Percentiles rank a stretch among this genome's conserved stretches.
Evolutionary conservation across 2,797 vertebrate species (phyloP).

Genomic region (Phylloscopus collybita): DNA sequence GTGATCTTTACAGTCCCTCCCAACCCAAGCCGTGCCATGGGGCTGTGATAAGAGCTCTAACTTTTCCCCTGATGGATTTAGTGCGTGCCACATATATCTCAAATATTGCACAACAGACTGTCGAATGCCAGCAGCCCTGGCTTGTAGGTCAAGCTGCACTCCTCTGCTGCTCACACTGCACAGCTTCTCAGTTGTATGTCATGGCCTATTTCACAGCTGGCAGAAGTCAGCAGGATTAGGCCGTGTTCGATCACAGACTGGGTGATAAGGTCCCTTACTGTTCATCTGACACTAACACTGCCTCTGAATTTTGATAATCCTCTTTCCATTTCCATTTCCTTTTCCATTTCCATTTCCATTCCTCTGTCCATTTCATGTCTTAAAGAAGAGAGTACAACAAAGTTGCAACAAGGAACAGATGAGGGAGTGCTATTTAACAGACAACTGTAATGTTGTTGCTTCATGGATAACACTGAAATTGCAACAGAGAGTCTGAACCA

Average conservation of each 20-base stretch:
- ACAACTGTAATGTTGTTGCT: background rate
- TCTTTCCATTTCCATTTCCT: background rate
- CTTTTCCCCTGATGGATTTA: background rate
- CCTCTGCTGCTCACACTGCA: background rate
- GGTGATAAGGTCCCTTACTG: background rate
- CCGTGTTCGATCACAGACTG: background rate
- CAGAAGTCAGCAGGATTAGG: background rate
- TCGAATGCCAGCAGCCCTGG: fast-evolving
- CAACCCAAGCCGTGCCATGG: fast-evolving
- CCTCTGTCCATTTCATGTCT: background rate
- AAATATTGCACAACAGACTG: background rate
- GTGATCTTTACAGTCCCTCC: background rate
- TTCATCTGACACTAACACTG: background rate
- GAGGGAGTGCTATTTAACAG: background rate
- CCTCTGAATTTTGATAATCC: background rate
- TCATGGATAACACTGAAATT: background rate
- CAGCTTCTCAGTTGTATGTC: background rate
- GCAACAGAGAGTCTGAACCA: background rate
- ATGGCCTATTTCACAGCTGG: background rate
- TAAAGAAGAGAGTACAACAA: background rate
- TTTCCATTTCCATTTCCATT: no score
- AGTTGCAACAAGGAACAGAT: background rate
- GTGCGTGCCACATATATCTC: background rate
- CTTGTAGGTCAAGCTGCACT: background rate
- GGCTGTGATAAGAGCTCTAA: background rate